Evolutionary conservation across 2,888 invertebrate genomes (phyloP).

Genomic region (Apotomis capreana): DNA sequence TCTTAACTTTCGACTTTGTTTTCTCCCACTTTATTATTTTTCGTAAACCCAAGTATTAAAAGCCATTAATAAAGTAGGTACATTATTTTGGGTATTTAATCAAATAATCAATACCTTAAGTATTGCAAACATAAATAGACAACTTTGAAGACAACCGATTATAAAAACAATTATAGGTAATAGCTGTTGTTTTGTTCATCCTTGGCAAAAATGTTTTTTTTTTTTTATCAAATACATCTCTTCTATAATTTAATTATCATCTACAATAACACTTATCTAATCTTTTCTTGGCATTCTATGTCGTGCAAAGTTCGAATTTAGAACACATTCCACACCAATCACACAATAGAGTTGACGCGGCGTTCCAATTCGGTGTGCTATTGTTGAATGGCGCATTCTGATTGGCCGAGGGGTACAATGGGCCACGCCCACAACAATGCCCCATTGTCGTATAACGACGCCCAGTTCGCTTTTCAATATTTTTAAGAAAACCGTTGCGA

Average conservation of each 20-base stretch:
- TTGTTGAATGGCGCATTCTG: constrained; percentile 70
- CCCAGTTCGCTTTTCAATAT: constrained; percentile 57
- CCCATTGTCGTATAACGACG: constrained; percentile 76
- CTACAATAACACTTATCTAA: constrained; percentile 28
- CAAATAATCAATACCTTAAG: too few relatives aligned
- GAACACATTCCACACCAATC: constrained; percentile 65
- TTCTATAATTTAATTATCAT: neutral
- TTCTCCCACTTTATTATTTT: too few relatives aligned
- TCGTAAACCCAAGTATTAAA: too few relatives aligned
- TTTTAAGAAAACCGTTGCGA: constrained; percentile 15
- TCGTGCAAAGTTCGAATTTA: constrained; percentile 54
- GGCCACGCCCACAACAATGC: constrained; percentile 79
- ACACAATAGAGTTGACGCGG: constrained; percentile 74
- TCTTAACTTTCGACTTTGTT: too few relatives aligned
- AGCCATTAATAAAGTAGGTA: too few relatives aligned
- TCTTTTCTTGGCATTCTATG: constrained; percentile 37
- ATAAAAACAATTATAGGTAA: too few relatives aligned
- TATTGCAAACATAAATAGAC: too few relatives aligned
- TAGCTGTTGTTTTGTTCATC: too few relatives aligned
- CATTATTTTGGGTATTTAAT: too few relatives aligned
- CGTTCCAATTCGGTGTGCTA: constrained; percentile 81
- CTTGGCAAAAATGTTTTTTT: too few relatives aligned
- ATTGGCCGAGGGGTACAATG: constrained; percentile 78
- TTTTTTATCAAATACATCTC: too few relatives aligned
- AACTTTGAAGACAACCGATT: too few relatives aligned